These are phyloP conservation scores for Poeciliopsis turrubarensis DNA, from an alignment of 2,113 vertebrate genomes.

Conservation along the genomic window DNA sequence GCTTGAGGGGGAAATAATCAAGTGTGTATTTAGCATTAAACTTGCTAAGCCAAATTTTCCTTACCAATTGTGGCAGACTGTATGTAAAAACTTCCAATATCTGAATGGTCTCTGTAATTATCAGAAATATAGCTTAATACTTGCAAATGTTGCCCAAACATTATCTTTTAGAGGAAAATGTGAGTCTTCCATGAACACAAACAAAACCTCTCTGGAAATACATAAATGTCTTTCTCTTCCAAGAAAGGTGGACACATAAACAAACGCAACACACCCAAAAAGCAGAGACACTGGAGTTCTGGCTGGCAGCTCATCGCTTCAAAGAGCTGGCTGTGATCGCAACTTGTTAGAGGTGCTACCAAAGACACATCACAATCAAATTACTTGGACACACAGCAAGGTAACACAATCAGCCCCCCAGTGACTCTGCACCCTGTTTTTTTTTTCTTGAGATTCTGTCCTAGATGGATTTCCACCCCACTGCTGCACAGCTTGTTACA, in stretches of 20 bases:
- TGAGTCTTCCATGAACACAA: neutral
- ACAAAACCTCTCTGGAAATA: neutral
- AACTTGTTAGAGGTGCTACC: slow-evolving; percentile 56
- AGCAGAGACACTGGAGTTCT: slow-evolving; percentile 31
- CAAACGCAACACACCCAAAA: slow-evolving; percentile 21
- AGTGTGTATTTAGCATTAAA: too few relatives aligned
- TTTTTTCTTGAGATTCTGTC: slow-evolving; percentile 20
- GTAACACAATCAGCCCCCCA: slow-evolving; percentile 63
- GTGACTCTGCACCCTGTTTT: slow-evolving; percentile 45
- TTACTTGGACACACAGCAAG: slow-evolving; percentile 52
- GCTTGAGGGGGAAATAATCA: too few relatives aligned
- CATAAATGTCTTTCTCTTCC: neutral
- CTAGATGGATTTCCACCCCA: slow-evolving; percentile 26
- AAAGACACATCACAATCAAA: slow-evolving; percentile 59
- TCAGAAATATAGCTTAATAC: too few relatives aligned
- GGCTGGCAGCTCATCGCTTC: slow-evolving; percentile 55
- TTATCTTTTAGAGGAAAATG: too few relatives aligned
- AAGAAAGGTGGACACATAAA: neutral
- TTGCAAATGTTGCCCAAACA: too few relatives aligned
- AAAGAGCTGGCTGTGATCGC: slow-evolving; percentile 58
- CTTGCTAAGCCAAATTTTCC: too few relatives aligned
- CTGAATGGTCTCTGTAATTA: too few relatives aligned
- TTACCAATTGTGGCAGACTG: too few relatives aligned
- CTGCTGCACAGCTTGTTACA: slow-evolving; percentile 39
- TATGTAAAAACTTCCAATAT: too few relatives aligned